Evolutionary conservation across 1,140 invertebrate species (phyloP), one percentile per base, ranked within the genome.

Genomic region (Rhyzopertha dominica): DNA sequence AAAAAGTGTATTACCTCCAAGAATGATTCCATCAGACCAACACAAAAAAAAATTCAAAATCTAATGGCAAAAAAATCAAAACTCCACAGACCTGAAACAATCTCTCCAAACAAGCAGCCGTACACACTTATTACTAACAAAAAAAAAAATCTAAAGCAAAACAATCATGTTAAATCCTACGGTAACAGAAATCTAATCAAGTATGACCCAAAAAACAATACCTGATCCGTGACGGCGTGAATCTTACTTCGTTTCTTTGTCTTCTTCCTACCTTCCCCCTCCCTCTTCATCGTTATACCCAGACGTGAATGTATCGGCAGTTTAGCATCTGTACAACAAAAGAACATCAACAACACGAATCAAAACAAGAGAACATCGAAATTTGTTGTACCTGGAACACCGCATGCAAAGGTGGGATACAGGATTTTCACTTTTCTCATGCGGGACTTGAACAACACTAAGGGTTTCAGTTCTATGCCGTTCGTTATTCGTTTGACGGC

Each of bases 141-240:
- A n/a, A n/a, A n/a, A n/a, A n/a, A n/a, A n/a, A n/a, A n/a, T n/a
- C n/a, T n/a, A n/a, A n/a, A n/a, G n/a, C n/a, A n/a, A n/a, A n/a
- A n/a, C n/a, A n/a, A n/a, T n/a, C n/a, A n/a, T n/a, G n/a, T n/a
- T n/a, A n/a, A n/a, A n/a, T n/a, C n/a, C n/a, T n/a, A n/a, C n/a
- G n/a, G n/a, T n/a, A n/a, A n/a, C n/a, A n/a, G n/a, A n/a, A n/a
- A n/a, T n/a, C n/a, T n/a, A n/a, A n/a, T n/a, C n/a, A n/a, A n/a
- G n/a, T n/a, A n/a, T n/a, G n/a, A n/a, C n/a, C n/a, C 54, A 54
- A 60, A 61, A 58, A 45, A 59, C 50, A 62, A 63, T 65, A 65
- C 63, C 63, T 66, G 61, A 14, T 62, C 59, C 46, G 47, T 17
- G 29, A 9, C 29, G 9, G 14, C 19, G 13, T 34, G 26, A 31